Percentiles rank a stretch among this genome's conserved stretches.
Conservation (phyloP, 2,113 vertebrate species). For the Elephantulus edwardii region DNA sequence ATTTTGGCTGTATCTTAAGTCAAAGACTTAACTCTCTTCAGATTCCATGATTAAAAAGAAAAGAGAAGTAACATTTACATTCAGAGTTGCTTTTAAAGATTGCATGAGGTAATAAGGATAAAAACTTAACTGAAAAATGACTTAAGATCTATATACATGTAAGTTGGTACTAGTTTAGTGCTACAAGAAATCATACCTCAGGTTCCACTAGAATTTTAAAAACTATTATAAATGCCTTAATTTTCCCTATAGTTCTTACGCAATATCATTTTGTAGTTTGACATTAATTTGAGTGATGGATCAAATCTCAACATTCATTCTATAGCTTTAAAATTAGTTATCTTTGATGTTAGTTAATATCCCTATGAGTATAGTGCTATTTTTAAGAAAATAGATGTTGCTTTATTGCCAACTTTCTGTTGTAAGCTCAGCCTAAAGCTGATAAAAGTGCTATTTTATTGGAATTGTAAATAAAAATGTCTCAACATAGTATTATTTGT, state of each 20-base stretch:
- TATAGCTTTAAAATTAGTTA: not conserved
- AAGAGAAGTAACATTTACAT: not conserved
- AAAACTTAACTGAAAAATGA: not conserved
- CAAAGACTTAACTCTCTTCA: not conserved
- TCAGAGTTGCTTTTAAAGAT: slow-evolving; percentile 5
- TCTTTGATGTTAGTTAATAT: not conserved
- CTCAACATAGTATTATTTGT: not conserved
- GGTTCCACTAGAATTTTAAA: not conserved
- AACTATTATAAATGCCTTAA: not conserved
- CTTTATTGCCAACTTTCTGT: not conserved
- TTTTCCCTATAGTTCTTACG: not conserved
- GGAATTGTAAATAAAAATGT: not conserved
- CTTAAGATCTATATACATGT: not conserved
- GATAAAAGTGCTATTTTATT: not conserved
- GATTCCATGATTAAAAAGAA: not conserved
- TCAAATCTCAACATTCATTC: not conserved
- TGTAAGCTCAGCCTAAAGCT: not conserved
- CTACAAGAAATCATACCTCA: not conserved
- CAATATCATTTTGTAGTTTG: not conserved
- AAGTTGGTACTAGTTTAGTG: not conserved
- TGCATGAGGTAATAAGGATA: not conserved
- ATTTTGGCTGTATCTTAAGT: not conserved
- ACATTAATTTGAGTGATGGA: not conserved
- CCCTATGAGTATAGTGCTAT: not conserved
- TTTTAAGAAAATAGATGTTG: not conserved